These are phyloP conservation scores for Anarrhichthys ocellatus DNA, from an alignment of 2,113 vertebrate species.

Conservation along the genomic window DNA sequence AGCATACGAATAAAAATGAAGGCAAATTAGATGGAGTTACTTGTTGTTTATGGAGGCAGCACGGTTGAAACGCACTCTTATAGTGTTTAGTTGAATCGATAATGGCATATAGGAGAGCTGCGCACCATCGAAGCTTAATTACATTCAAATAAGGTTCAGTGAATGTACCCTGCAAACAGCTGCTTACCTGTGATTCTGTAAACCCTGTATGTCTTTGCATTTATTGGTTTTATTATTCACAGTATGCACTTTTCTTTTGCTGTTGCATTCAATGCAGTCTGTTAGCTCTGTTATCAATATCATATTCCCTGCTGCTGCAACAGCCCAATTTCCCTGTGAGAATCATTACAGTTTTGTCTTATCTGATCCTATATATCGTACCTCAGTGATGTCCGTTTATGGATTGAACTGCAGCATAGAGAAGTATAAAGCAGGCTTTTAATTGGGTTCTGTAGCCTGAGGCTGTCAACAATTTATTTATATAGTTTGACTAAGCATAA, in stretches of 20 bases:
- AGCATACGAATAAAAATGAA: neutral
- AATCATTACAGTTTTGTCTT: slow-evolving; percentile 43
- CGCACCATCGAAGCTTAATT: neutral
- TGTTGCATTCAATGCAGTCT: slow-evolving; percentile 12
- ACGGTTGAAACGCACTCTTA: neutral
- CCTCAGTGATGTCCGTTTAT: slow-evolving; percentile 12
- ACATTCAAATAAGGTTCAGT: neutral
- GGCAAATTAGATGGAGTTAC: neutral
- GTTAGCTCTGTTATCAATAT: slow-evolving; percentile 40
- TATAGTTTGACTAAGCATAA: slow-evolving; percentile 26
- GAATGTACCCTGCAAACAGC: slow-evolving; percentile 20
- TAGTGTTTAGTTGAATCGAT: neutral
- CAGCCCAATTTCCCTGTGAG: neutral
- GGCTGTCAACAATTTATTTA: slow-evolving; percentile 20
- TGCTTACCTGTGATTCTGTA: slow-evolving; percentile 21
- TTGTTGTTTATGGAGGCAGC: neutral
- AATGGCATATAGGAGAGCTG: neutral
- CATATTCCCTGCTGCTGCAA: slow-evolving; percentile 9
- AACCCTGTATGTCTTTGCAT: slow-evolving; percentile 24
- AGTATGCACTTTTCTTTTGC: neutral
- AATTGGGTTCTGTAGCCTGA: neutral
- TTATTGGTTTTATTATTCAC: slow-evolving; percentile 21
- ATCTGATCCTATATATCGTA: slow-evolving; percentile 18
- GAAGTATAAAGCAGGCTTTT: neutral
- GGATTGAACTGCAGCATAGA: neutral